Percentiles rank a stretch among this genome's conserved stretches.
phyloP scores from a whole-genome alignment of 1,140 invertebrate species.

The Apolygus lucorum region DNA sequence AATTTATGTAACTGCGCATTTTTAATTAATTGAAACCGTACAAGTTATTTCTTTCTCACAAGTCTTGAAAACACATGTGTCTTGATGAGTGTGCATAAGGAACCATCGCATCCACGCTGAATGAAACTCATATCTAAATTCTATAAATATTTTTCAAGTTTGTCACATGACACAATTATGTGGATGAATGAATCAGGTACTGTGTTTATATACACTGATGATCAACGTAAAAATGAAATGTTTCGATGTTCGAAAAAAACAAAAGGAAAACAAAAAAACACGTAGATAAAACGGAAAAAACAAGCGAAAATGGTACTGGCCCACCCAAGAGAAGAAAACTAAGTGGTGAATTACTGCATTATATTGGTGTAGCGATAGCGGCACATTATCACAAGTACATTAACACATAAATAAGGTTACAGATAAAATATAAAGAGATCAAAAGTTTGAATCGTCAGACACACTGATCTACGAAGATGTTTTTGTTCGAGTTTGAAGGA shows the following conservation, averaged over 20 bases:
- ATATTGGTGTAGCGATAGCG: neutral
- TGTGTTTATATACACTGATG: slow-evolving; percentile 23
- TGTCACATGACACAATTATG: no score
- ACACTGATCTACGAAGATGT: slow-evolving; percentile 16
- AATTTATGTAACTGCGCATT: no score
- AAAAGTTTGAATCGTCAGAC: slow-evolving; percentile 5
- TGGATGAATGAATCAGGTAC: no score
- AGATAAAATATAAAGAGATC: slow-evolving; percentile 6
- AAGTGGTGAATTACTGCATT: neutral
- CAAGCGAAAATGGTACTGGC: neutral
- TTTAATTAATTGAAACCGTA: no score
- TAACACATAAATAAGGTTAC: slow-evolving; percentile 12
- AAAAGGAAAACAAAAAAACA: slow-evolving; percentile 19
- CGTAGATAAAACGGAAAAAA: slow-evolving; percentile 4
- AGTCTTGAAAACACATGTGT: no score
- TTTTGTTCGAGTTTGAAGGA: neutral
- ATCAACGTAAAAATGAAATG: neutral
- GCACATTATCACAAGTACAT: neutral
- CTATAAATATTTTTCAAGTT: no score
- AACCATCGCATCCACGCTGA: no score
- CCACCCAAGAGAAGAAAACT: neutral
- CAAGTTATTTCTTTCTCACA: no score
- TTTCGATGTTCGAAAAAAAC: no score
- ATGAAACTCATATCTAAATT: no score
- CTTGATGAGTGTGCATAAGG: no score